These are phyloP conservation scores for Rattus rattus DNA, from an alignment of 2,113 vertebrate species.

Conservation along the genomic window DNA sequence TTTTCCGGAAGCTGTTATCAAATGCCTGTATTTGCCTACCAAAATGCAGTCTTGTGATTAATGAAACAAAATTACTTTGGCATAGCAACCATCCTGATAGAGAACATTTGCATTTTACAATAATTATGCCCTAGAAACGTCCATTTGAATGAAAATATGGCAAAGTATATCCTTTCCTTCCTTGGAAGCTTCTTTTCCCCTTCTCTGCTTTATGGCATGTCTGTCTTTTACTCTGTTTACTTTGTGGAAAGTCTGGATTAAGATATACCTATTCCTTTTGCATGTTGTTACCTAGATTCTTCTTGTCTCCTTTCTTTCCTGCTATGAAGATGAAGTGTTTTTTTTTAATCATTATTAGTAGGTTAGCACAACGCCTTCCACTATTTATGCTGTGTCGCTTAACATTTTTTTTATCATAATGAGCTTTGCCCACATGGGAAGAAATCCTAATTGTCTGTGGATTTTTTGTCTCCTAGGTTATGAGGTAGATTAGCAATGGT, in stretches of 20 bases:
- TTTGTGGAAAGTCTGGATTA: not conserved
- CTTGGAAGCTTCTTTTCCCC: not conserved
- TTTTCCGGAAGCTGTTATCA: not conserved
- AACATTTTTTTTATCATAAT: not conserved
- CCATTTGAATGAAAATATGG: not conserved
- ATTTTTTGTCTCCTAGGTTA: not conserved
- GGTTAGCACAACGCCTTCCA: not conserved
- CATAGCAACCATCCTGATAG: not conserved
- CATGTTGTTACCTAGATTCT: not conserved
- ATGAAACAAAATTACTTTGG: slow-evolving; percentile 21
- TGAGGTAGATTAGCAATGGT: not conserved
- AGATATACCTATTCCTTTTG: not conserved
- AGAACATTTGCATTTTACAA: not conserved
- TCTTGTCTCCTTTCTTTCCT: not conserved
- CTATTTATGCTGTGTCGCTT: not conserved
- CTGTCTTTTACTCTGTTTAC: not conserved
- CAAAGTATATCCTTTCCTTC: not conserved
- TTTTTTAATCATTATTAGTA: not conserved
- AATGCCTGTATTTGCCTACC: slow-evolving; percentile 20
- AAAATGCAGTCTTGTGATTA: not conserved
- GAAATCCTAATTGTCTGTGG: not conserved
- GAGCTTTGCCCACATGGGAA: not conserved
- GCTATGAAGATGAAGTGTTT: not conserved
- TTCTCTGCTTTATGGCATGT: not conserved
- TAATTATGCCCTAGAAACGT: not conserved